A percentile compares a stretch with the other conserved stretches of the same genome.
Conservation (phyloP, 2,797 vertebrate genomes). For the Microctenopoma stevenorrisi region DNA sequence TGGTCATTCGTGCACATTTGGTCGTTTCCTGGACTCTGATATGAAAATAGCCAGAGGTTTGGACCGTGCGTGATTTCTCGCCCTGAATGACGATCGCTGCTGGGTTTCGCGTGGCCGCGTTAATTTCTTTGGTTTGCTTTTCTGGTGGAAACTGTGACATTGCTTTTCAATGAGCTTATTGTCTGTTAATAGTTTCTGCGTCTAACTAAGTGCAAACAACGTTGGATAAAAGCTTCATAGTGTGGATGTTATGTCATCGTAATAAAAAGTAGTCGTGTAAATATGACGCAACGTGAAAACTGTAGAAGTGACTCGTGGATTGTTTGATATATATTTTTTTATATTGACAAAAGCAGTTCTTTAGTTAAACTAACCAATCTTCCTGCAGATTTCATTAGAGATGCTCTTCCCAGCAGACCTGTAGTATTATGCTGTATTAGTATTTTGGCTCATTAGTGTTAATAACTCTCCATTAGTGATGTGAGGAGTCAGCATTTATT, state of each 20-base stretch:
- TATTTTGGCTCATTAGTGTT: conserved; percentile 9
- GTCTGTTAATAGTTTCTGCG: background rate
- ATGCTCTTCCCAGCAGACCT: conserved; percentile 18
- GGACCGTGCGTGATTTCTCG: background rate
- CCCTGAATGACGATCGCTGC: too few species aligned
- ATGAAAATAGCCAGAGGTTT: rapidly evolving
- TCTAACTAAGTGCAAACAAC: background rate
- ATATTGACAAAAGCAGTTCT: background rate
- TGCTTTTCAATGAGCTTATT: background rate
- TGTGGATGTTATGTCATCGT: conserved; percentile 44
- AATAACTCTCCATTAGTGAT: background rate
- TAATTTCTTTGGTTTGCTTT: too few species aligned
- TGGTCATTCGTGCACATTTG: background rate
- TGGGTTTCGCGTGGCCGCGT: too few species aligned
- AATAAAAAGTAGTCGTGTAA: background rate
- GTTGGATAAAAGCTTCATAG: background rate
- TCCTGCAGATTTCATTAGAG: background rate
- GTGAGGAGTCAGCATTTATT: conserved; percentile 35
- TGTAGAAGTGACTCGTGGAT: too few species aligned
- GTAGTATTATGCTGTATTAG: background rate
- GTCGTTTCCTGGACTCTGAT: background rate
- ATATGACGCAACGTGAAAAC: background rate
- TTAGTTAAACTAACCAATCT: background rate
- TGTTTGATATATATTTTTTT: background rate
- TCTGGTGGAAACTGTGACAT: too few species aligned